Evolutionary conservation across 1,140 invertebrate species (phyloP).

Genomic region (Drosophila gunungcola): DNA sequence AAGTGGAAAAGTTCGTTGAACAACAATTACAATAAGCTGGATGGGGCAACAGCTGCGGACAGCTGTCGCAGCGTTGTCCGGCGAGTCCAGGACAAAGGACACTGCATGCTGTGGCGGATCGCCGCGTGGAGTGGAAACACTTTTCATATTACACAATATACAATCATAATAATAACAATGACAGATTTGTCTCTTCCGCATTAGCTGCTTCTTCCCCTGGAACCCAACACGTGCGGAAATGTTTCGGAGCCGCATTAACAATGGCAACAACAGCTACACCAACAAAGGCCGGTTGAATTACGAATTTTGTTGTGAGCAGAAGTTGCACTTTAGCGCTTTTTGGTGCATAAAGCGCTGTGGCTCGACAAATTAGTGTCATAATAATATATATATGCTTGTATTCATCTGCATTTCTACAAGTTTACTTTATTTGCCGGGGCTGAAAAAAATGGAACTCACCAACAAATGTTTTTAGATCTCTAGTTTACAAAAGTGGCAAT

Average conservation of each 20-base stretch:
- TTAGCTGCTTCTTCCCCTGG: conserved; percentile 30
- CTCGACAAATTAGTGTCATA: conserved; percentile 70
- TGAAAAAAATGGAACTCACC: no score
- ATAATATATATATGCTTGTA: conserved; percentile 50
- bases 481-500: no score
- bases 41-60: conserved; percentile 33
- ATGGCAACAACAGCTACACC: conserved; percentile 12
- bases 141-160: conserved; percentile 68
- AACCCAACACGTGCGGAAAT: conserved; percentile 57
- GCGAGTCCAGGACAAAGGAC: conserved; percentile 15
- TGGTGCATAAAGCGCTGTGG: conserved; percentile 64
- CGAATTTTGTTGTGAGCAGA: conserved; percentile 67
- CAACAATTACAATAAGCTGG: conserved; percentile 76
- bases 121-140: conserved; percentile 46
- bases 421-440: no score
- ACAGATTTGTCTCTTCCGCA: conserved; percentile 62
- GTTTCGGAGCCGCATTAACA: conserved; percentile 36
- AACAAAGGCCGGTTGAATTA: conserved; percentile 37
- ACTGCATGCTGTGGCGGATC: conserved; percentile 9
- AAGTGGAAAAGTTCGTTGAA: conserved; percentile 72
- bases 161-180: conserved; percentile 72
- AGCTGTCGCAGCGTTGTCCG: conserved; percentile 28
- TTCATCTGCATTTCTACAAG: not conserved
- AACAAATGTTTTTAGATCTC: no score
- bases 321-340: conserved; percentile 72